Percentiles rank a stretch among this genome's conserved stretches.
These are phyloP conservation scores for Orthonychiurus folsomi DNA, from an alignment of 2,888 invertebrate species.

Conservation along the genomic window DNA sequence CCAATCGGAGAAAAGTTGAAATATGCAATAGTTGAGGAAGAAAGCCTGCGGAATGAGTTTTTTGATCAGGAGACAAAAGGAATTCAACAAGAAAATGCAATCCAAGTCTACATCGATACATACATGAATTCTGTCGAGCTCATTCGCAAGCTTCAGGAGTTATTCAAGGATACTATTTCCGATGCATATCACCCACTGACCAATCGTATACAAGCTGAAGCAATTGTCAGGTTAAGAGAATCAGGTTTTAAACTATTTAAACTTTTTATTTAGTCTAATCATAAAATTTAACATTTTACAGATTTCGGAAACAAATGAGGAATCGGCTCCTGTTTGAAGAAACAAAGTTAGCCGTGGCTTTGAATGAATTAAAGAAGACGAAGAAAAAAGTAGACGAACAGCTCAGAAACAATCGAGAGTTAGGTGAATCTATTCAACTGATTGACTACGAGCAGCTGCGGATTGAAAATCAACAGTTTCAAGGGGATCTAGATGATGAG, in stretches of 20 bases:
- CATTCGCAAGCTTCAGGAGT: slow-evolving; percentile 49
- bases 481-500: slow-evolving; percentile 5
- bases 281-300: background rate
- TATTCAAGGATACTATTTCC: slow-evolving; percentile 47
- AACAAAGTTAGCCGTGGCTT: slow-evolving; percentile 8
- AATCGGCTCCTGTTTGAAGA: slow-evolving; percentile 5
- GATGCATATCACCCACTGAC: slow-evolving; percentile 53
- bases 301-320: slow-evolving; percentile 5
- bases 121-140: slow-evolving; percentile 53
- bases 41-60: slow-evolving; percentile 42
- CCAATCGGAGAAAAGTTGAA: slow-evolving; percentile 17
- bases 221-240: slow-evolving; percentile 48
- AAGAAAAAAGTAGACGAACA: slow-evolving; percentile 9
- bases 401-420: slow-evolving; percentile 1
- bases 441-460: slow-evolving; percentile 13
- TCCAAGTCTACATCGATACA: slow-evolving; percentile 47
- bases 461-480: slow-evolving; percentile 7
- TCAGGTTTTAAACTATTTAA: too few species aligned
- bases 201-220: slow-evolving; percentile 56
- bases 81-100: slow-evolving; percentile 43
- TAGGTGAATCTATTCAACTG: slow-evolving; percentile 13
- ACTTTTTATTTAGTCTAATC: background rate
- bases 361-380: slow-evolving; percentile 4
- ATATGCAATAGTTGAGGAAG: slow-evolving; percentile 49
- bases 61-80: slow-evolving; percentile 44